These are phyloP conservation scores for Scomber scombrus DNA, from an alignment of 2,113 vertebrate species.

Conservation along the genomic window DNA sequence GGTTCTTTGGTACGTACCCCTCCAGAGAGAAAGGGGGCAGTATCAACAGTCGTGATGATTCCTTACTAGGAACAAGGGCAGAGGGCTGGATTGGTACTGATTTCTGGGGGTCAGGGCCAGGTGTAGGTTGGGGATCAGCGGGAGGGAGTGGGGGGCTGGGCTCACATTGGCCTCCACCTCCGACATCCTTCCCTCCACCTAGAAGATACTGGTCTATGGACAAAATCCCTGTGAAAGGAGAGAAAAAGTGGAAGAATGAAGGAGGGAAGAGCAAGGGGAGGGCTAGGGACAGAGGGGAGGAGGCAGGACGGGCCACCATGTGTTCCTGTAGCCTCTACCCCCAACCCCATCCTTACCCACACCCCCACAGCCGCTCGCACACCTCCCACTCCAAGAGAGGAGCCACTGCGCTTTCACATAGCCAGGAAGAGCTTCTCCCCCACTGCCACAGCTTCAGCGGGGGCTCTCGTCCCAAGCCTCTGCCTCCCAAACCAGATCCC, in stretches of 20 bases:
- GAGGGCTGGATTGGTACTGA: conserved; percentile 84
- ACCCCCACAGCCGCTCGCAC: conserved; percentile 80
- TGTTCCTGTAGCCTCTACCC: conserved; percentile 87
- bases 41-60: conserved; percentile 86
- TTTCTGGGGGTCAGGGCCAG: conserved; percentile 84
- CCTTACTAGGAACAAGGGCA: conserved; percentile 79
- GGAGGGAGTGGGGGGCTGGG: conserved; percentile 85
- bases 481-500: conserved; percentile 82
- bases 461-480: conserved; percentile 81
- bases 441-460: conserved; percentile 88
- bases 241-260: conserved; percentile 86
- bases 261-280: conserved; percentile 82
- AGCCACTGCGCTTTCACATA: conserved; percentile 83
- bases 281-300: conserved; percentile 81
- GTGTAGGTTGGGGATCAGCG: conserved; percentile 84
- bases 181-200: conserved; percentile 86
- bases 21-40: conserved; percentile 89
- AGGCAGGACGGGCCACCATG: conserved; percentile 81
- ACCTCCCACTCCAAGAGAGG: conserved; percentile 78
- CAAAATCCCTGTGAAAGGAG: conserved; percentile 91
- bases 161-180: conserved; percentile 84
- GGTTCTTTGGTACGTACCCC: conserved; percentile 92
- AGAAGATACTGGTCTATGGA: conserved; percentile 93
- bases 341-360: conserved; percentile 86
- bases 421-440: conserved; percentile 90